Evolutionary conservation across 1,140 invertebrate species (phyloP).

Genomic region (Drosophila guanche): DNA sequence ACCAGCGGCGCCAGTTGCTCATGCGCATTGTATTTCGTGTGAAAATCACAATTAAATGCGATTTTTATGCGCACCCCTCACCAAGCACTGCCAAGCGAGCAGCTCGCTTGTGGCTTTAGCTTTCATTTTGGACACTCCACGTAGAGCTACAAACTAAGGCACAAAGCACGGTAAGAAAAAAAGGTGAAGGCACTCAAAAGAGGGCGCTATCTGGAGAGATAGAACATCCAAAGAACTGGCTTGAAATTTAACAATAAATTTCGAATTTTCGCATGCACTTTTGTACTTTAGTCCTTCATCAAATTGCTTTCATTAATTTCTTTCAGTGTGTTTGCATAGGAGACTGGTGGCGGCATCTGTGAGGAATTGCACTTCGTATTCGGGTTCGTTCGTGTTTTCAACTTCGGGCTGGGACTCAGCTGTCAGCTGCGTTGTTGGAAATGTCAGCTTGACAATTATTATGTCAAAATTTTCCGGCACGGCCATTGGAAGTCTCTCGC

Average conservation of each 20-base stretch:
- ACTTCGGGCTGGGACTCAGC: conserved; percentile 51
- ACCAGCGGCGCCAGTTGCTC: conserved; percentile 59
- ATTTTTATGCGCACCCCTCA: conserved; percentile 76
- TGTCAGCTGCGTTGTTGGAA: conserved; percentile 81
- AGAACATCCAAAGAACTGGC: too few relatives aligned
- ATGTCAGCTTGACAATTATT: conserved; percentile 83
- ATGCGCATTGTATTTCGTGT: conserved; percentile 81
- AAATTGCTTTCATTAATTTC: too few relatives aligned
- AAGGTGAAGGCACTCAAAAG: too few relatives aligned
- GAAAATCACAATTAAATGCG: conserved; percentile 83
- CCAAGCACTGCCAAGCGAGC: conserved; percentile 25
- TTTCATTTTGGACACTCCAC: conserved; percentile 46
- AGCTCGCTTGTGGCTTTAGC: conserved; percentile 46
- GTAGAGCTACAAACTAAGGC: conserved; percentile 5
- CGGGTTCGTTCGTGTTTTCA: conserved; percentile 18
- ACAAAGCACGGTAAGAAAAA: conserved; percentile 17
- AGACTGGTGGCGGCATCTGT: too few relatives aligned
- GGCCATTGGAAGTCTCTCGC: conserved; percentile 55
- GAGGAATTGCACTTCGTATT: not conserved
- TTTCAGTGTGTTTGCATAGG: too few relatives aligned
- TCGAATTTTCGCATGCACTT: too few relatives aligned
- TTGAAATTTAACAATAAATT: too few relatives aligned
- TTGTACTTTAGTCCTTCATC: too few relatives aligned
- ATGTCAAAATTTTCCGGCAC: conserved; percentile 80
- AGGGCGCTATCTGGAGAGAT: too few relatives aligned